Base-by-base conservation (phyloP, 2,888 invertebrate genomes). In the Orchesellides sinensis region DNA sequence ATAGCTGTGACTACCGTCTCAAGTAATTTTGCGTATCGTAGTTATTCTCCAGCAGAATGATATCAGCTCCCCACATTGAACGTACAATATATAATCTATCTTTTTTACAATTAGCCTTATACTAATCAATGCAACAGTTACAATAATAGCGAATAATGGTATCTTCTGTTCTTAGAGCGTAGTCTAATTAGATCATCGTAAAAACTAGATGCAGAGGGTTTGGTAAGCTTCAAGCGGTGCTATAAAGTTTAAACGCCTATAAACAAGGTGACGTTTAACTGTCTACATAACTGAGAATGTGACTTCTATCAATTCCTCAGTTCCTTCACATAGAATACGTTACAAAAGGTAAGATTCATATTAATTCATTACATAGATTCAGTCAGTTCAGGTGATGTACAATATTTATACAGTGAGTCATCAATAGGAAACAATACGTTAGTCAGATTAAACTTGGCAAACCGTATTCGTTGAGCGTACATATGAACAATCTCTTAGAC, bases 361-460 rank as follows among this genome's bases (percentile, higher is more conserved):
- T 45, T 56, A 69, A 61, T 40, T 29, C 69, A 69, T 52, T 63
- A 70, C 47, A 49, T 66, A 25, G 70, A 59, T 69, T 81, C 81
- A 73, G 80, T 80, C 73, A 73, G 45, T 80, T 80, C 73, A 74
- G 61, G 72, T 72, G 80, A 80, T 80, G 80, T 52, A 63, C 68
- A 81, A 25, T 74, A 81, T 52, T 73, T 81, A 81, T 56, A 59
- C 81, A 80, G 56, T 65, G 70, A 72, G 54, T 79, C 68, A 72
- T 61, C 54, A 80, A 32, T 59, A 49, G 14, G 65, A 54, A 72
- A 45, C 63, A 70, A 79, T 56, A 79, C n/a, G n/a, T n/a, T n/a
- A 47, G 66, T 47, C 65, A 32, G 47, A 69, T 61, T 40, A 79
- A 56, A 79, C 35, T 72, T 79, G 70, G 79, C 70, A 70, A 65